These are phyloP conservation scores for Scolopax mira DNA, from an alignment of 2,113 vertebrate genomes.

Conservation along the genomic window DNA sequence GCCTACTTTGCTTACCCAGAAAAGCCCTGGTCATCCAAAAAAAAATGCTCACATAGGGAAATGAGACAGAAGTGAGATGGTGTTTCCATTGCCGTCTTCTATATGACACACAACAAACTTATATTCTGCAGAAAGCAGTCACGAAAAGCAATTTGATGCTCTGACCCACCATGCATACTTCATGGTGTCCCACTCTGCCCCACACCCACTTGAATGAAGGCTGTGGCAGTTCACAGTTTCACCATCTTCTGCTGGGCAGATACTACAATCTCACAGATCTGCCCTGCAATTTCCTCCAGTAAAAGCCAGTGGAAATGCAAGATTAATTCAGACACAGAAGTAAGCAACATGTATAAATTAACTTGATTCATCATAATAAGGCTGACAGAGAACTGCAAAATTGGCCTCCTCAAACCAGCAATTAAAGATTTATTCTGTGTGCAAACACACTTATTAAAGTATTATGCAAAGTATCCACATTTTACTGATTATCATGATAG, in stretches of 20 bases:
- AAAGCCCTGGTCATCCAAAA: background rate
- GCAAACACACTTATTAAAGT: constrained; percentile 52
- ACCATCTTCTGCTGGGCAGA: background rate
- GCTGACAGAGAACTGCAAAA: background rate
- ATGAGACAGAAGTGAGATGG: accelerated
- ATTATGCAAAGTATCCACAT: constrained; percentile 50
- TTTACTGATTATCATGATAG: constrained; percentile 56
- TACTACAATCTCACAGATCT: background rate
- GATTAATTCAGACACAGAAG: constrained; percentile 14
- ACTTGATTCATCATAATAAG: constrained; percentile 27
- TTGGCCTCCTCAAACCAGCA: background rate
- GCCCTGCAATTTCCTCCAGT: background rate
- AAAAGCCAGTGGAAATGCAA: background rate
- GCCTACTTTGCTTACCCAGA: background rate
- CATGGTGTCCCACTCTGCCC: accelerated
- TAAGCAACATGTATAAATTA: constrained; percentile 6
- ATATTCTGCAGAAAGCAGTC: background rate
- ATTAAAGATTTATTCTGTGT: constrained; percentile 45
- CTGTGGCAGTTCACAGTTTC: background rate
- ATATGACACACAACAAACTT: background rate
- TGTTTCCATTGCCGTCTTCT: background rate
- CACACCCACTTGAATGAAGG: background rate
- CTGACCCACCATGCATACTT: background rate
- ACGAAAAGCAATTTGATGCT: background rate
- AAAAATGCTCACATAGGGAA: background rate